Base-by-base conservation (phyloP, 2,888 invertebrate genomes). In the Watsonalla cultraria region DNA sequence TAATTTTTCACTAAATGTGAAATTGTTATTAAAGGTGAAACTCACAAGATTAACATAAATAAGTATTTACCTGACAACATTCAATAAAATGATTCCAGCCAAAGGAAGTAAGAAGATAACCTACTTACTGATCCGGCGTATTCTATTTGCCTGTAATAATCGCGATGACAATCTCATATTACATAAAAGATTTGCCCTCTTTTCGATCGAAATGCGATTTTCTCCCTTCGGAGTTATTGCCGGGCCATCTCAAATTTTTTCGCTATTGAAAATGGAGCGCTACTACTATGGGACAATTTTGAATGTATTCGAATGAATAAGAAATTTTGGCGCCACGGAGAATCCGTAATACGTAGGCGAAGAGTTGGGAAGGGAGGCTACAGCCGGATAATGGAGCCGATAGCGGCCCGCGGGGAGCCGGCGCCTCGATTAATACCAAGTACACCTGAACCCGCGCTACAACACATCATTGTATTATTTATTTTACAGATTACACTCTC, bases 71-170 rank as follows among this genome's bases (percentile, higher is more conserved):
- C 68, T 76, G 74, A 77, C 78, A 75, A 82, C 86, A 86, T 84
- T 76, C 86, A 86, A 89, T 89, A 88, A 89, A 87, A 79, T 82
- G 80, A 84, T 86, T 85, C 77, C 79, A 74, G 76, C 80, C 82
- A 83, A 84, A 84, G 86, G 90, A 89, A 88, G 87, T 83, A 82
- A 80, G 83, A 71, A 82, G 87, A 89, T 90, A 90, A 90, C 90
- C 90, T 85, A 88, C 86, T 90, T 90, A 90, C 84, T 82, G 90
- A 87, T 86, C 86, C 84, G 81, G 80, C 84, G 88, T 89, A 89
- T 90, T 90, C 90, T 90, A 90, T 90, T 90, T 90, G 86, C 88
- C 87, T 89, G 86, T 90, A 90, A 90, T 90, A 90, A 90, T 90
- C 89, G 88, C 90, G 88, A 90, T 90, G 90, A 90, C 90, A 89